phyloP scores from a whole-genome alignment of 2,888 invertebrate genomes.

The Pandemis heparana region DNA sequence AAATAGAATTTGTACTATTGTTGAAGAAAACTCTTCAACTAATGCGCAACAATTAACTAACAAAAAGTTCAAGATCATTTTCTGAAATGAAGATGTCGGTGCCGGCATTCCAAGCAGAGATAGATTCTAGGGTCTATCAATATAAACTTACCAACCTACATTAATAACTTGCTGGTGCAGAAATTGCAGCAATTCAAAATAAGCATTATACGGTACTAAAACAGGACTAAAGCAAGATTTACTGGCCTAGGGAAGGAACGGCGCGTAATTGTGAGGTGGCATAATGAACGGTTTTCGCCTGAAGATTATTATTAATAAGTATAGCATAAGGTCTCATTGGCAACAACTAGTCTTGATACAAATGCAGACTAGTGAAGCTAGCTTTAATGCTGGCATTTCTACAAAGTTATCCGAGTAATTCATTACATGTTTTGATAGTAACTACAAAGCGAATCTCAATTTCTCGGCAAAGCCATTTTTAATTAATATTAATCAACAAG shows the following conservation, averaged over 20 bases:
- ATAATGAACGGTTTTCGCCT: constrained; percentile 61
- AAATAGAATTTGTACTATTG: no score
- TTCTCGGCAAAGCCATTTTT: no score
- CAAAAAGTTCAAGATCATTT: no score
- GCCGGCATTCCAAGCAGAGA: neutral
- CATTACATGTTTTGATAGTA: neutral
- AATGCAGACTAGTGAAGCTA: constrained; percentile 17
- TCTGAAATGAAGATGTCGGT: neutral
- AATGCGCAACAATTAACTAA: no score
- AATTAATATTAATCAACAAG: no score
- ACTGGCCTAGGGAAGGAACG: constrained; percentile 58
- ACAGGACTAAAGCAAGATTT: constrained; percentile 61
- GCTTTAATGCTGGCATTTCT: constrained; percentile 6
- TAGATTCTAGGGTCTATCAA: neutral
- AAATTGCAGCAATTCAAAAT: constrained; percentile 65
- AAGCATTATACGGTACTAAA: constrained; percentile 59
- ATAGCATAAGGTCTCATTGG: constrained; percentile 42
- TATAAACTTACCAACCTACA: constrained; percentile 30
- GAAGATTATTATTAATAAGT: constrained; percentile 61
- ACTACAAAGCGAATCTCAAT: no score
- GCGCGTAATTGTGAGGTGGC: constrained; percentile 61
- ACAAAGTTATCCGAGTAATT: neutral
- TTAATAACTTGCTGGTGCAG: constrained; percentile 51
- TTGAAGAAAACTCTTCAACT: no score
- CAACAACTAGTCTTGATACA: constrained; percentile 25